Conservation (phyloP, 2,888 invertebrate genomes). For the Petrophora chlorosata region DNA sequence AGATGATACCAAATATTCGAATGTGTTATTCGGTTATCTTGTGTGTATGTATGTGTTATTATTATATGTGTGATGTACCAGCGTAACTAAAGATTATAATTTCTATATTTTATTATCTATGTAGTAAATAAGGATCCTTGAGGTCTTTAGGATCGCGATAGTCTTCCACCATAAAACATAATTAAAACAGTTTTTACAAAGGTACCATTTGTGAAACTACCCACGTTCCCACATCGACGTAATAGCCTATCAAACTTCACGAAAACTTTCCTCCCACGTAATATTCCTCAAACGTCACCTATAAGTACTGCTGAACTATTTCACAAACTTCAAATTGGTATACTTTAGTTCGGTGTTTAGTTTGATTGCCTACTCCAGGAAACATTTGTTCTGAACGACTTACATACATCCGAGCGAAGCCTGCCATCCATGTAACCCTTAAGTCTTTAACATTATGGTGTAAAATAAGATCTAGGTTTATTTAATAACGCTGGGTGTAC, state of each 20-base stretch:
- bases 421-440: background rate
- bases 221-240: too few relatives aligned
- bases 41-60: too few relatives aligned
- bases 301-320: slow-evolving; percentile 10
- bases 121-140: too few relatives aligned
- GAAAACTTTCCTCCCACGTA: slow-evolving; percentile 8
- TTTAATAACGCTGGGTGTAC: background rate
- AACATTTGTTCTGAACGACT: slow-evolving; percentile 21
- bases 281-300: slow-evolving; percentile 11
- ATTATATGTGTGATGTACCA: too few relatives aligned
- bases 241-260: slow-evolving; percentile 6
- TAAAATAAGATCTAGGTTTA: background rate
- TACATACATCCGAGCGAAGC: background rate
- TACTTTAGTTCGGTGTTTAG: slow-evolving; percentile 22
- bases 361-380: slow-evolving; percentile 19
- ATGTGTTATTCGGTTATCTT: too few relatives aligned
- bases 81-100: too few relatives aligned
- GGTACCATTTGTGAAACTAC: too few relatives aligned
- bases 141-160: too few relatives aligned
- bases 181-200: too few relatives aligned
- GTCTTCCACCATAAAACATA: too few relatives aligned
- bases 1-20: too few relatives aligned
- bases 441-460: background rate
- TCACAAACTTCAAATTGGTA: slow-evolving; percentile 16
- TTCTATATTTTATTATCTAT: too few relatives aligned